Percentiles rank a stretch among this genome's conserved stretches.
Conservation (phyloP, 2,888 invertebrate species). For the Bruchidius siliquastri region DNA sequence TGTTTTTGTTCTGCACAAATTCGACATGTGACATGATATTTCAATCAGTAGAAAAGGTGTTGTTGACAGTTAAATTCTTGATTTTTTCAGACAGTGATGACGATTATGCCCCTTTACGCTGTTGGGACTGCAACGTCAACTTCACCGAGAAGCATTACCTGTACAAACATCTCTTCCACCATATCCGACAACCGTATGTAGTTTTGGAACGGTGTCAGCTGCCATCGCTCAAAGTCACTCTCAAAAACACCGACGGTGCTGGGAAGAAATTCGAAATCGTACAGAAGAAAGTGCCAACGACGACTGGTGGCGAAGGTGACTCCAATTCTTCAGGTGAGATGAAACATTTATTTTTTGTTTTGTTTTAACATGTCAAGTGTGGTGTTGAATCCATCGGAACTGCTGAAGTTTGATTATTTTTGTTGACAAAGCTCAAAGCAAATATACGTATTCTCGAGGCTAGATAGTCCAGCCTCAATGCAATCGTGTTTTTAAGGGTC, state of each 20-base stretch:
- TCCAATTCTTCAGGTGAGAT: not conserved
- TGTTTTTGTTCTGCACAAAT: too few relatives aligned
- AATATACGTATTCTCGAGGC: too few relatives aligned
- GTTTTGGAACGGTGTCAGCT: constrained; percentile 49
- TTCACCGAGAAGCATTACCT: constrained; percentile 49
- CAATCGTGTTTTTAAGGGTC: too few relatives aligned
- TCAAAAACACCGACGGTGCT: constrained; percentile 42
- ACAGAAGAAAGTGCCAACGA: not conserved
- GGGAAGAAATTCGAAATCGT: constrained; percentile 37
- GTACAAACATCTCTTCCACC: constrained; percentile 53
- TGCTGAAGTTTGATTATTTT: too few relatives aligned
- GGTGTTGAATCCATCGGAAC: not conserved
- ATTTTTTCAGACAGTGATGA: constrained; percentile 22
- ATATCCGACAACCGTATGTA: constrained; percentile 54
- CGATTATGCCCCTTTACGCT: constrained; percentile 37
- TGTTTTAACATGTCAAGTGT: not conserved
- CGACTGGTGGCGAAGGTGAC: not conserved
- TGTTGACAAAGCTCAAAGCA: too few relatives aligned
- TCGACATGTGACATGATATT: too few relatives aligned
- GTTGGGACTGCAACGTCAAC: constrained; percentile 53
- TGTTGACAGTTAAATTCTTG: not conserved
- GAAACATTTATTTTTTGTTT: not conserved
- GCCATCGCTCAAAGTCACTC: constrained; percentile 49
- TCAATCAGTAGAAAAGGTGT: too few relatives aligned
- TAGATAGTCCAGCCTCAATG: too few relatives aligned